Conservation (phyloP, 2,888 invertebrate genomes). For the Amblyteles armatorius region DNA sequence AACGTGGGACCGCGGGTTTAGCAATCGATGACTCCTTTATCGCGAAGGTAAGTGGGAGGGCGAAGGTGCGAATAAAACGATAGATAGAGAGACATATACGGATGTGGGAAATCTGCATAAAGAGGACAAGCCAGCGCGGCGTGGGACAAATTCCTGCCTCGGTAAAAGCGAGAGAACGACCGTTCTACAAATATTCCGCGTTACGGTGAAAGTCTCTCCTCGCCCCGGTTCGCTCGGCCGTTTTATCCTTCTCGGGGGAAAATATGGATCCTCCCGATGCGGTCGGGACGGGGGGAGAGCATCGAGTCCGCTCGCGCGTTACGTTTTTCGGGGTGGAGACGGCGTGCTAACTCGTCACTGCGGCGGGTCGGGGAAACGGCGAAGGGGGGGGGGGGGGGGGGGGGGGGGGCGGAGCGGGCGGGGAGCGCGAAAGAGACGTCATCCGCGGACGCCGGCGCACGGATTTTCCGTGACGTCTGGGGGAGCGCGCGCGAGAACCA, state of each 20-base stretch:
- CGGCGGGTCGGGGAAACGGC: not conserved
- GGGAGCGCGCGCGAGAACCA: constrained; percentile 71
- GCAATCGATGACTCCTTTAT: constrained; percentile 60
- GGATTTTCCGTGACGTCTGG: constrained; percentile 54
- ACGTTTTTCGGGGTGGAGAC: constrained; percentile 47
- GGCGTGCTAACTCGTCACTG: constrained; percentile 18
- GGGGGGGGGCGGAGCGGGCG: not conserved
- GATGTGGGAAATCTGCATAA: not conserved
- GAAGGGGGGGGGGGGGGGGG: too few relatives aligned
- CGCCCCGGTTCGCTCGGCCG: constrained; percentile 21
- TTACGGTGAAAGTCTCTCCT: constrained; percentile 53
- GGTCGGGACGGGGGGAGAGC: not conserved
- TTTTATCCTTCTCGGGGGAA: constrained; percentile 4
- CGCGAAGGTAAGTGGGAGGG: constrained; percentile 70
- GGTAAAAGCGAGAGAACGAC: not conserved
- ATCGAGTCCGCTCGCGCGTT: constrained; percentile 14
- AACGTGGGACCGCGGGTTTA: constrained; percentile 47
- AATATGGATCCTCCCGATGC: constrained; percentile 7
- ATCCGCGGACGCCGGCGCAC: constrained; percentile 67
- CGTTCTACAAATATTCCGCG: constrained; percentile 27
- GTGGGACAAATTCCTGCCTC: constrained; percentile 19
- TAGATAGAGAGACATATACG: constrained; percentile 42
- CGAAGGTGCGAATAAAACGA: constrained; percentile 78
- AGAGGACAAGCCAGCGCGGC: constrained; percentile 12
- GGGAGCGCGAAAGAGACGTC: constrained; percentile 63